These are phyloP conservation scores for Lasioglossum leucozonium DNA, from an alignment of 2,888 invertebrate species.

Conservation along the genomic window DNA sequence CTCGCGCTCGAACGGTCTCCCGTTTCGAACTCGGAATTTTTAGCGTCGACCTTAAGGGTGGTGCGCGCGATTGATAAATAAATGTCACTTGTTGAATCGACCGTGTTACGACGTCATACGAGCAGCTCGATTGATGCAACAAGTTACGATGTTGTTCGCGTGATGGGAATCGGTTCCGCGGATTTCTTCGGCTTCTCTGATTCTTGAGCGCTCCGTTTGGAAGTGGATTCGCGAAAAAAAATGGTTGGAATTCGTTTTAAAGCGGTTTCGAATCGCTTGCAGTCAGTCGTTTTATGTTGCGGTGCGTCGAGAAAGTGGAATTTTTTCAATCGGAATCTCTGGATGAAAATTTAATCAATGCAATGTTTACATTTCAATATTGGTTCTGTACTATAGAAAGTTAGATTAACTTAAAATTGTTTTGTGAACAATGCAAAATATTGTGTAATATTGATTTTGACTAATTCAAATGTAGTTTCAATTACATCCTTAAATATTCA, in stretches of 20 bases:
- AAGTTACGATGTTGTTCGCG: slow-evolving; percentile 15
- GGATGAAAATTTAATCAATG: too few relatives aligned
- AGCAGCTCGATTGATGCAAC: slow-evolving; percentile 5
- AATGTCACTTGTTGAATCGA: slow-evolving; percentile 23
- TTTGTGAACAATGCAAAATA: too few relatives aligned
- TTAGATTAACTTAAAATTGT: too few relatives aligned
- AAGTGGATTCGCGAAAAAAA: not conserved
- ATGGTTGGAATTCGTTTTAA: not conserved
- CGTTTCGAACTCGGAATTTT: not conserved
- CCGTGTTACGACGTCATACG: not conserved
- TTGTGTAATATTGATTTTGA: too few relatives aligned
- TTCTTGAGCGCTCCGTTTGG: not conserved
- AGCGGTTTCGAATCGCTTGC: not conserved
- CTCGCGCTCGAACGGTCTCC: not conserved
- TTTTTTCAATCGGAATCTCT: too few relatives aligned
- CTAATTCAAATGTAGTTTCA: too few relatives aligned
- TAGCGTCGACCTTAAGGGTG: not conserved
- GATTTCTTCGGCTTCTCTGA: not conserved
- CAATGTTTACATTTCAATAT: too few relatives aligned
- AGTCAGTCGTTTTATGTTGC: not conserved
- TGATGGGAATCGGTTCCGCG: not conserved
- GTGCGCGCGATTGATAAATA: slow-evolving; percentile 3
- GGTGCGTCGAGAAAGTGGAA: not conserved
- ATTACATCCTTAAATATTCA: too few relatives aligned
- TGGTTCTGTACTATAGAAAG: too few relatives aligned